These are phyloP conservation scores for Acleris holmiana DNA, from an alignment of 2,888 invertebrate species.

Conservation along the genomic window DNA sequence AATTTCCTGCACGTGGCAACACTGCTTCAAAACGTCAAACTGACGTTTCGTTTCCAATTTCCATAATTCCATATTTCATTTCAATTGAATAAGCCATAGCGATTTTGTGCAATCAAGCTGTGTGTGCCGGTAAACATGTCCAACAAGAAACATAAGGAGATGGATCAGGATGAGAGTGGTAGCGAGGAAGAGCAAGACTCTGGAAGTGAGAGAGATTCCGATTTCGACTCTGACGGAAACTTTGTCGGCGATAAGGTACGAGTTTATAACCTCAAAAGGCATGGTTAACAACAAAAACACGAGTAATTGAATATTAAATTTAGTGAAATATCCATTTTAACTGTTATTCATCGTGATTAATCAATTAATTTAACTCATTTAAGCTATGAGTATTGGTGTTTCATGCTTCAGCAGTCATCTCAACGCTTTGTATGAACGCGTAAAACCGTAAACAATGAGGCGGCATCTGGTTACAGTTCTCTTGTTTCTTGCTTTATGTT, in stretches of 20 bases:
- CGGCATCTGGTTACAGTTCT: slow-evolving; percentile 17
- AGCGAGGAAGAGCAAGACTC: slow-evolving; percentile 76
- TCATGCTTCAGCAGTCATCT: slow-evolving; percentile 2
- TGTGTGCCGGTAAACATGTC: slow-evolving; percentile 60
- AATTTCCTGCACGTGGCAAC: no score
- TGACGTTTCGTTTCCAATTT: slow-evolving; percentile 15
- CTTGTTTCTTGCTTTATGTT: slow-evolving; percentile 22
- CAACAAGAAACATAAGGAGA: slow-evolving; percentile 74
- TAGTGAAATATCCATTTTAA: not conserved
- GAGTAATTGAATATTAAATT: slow-evolving; percentile 2
- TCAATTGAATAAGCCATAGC: not conserved
- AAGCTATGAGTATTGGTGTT: not conserved
- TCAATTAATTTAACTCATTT: not conserved
- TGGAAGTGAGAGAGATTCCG: slow-evolving; percentile 71
- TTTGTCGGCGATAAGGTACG: slow-evolving; percentile 83
- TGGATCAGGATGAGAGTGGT: slow-evolving; percentile 68
- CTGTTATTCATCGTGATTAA: not conserved
- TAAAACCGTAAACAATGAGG: slow-evolving; percentile 30
- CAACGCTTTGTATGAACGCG: slow-evolving; percentile 14
- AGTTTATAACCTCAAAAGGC: slow-evolving; percentile 69
- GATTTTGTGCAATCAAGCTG: slow-evolving; percentile 19
- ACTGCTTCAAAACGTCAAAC: not conserved
- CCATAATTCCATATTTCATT: not conserved
- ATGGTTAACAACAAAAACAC: slow-evolving; percentile 51
- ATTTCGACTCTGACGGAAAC: slow-evolving; percentile 79